Evolutionary conservation across 2,113 vertebrate species (phyloP), one percentile per base, ranked within the genome.

Genomic region (Peromyscus polionotus): DNA sequence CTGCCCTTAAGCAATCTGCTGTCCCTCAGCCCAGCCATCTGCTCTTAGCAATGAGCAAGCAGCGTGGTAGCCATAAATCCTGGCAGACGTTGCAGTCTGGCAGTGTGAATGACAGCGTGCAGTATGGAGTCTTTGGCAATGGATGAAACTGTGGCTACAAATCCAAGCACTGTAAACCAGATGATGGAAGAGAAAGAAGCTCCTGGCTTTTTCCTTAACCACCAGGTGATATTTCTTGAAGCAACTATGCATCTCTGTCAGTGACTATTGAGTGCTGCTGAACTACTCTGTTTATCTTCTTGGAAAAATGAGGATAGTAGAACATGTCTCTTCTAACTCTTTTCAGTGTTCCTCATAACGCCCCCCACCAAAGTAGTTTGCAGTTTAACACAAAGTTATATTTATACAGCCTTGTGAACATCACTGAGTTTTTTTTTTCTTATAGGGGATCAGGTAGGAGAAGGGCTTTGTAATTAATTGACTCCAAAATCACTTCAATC

Each of bases 11-110:
- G 98, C 98, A 98, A 97, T 98, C 98, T 98, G 98, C 98, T 98
- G 97, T 97, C 98, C 98, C 97, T 98, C 98, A 98, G 98, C 98
- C 95, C 86, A 19, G 97, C 98, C 98, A 99, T 99, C 98, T 99
- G 98, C 98, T 99, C 97, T 97, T 93, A 94, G 98, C 97, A 96
- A 97, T 16, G 87, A 98, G 97, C 94, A 98, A 98, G 98, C 99
- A 98, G 97, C 96, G n/a, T 84, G 80, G 95, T 96, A 70, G 97
- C 98, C 95, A 81, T 98, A 94, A 97, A 97, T 48, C 93, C 98
- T 99, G 98, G 98, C 98, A 98, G 98, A 98, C 97, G 4, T 9
- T 68, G 98, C 97, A 94, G 97, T 96, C 98, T 98, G 98, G 98
- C 97, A 86, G 97, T 45, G 97, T 98, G 98, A 98, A 92, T 98